Conservation (phyloP, 2,888 invertebrate species). For the Oscheius sp. region DNA sequence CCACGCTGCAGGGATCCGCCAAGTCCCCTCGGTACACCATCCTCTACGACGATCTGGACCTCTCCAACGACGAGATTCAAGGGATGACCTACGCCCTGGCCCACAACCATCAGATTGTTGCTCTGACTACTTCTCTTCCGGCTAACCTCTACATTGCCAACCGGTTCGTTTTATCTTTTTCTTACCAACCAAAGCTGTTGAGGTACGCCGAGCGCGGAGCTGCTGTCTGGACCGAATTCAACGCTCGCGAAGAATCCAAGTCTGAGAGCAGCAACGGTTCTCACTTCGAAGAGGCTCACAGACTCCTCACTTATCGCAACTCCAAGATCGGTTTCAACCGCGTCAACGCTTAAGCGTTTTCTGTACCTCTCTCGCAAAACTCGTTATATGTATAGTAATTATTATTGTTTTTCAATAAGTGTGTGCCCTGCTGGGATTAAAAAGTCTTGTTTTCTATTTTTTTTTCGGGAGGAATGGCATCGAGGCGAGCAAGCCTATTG, state of each 20-base stretch:
- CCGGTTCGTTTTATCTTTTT: conserved; percentile 50
- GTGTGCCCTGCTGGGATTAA: too few species aligned
- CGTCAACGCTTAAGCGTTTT: conserved; percentile 29
- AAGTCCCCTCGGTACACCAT: conserved; percentile 68
- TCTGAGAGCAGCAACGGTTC: not conserved
- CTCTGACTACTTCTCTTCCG: conserved; percentile 60
- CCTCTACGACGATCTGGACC: conserved; percentile 57
- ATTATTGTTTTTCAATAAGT: too few species aligned
- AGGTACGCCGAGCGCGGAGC: conserved; percentile 53
- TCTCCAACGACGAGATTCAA: conserved; percentile 59
- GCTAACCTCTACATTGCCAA: conserved; percentile 67
- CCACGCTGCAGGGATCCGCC: conserved; percentile 70
- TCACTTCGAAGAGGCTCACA: conserved; percentile 5
- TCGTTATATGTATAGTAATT: too few species aligned
- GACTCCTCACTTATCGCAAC: conserved; percentile 12
- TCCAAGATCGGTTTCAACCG: conserved; percentile 8
- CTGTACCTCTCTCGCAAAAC: too few species aligned
- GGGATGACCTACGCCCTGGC: conserved; percentile 58
- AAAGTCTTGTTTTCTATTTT: too few species aligned
- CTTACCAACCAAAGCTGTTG: too few species aligned
- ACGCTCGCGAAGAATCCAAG: not conserved
- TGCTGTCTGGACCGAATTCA: not conserved
- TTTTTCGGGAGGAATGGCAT: too few species aligned
- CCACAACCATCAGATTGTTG: conserved; percentile 66
- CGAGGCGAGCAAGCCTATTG: too few species aligned